Evolutionary conservation across 2,888 invertebrate species (phyloP).

Genomic region (Brachynemurus nebulosus): DNA sequence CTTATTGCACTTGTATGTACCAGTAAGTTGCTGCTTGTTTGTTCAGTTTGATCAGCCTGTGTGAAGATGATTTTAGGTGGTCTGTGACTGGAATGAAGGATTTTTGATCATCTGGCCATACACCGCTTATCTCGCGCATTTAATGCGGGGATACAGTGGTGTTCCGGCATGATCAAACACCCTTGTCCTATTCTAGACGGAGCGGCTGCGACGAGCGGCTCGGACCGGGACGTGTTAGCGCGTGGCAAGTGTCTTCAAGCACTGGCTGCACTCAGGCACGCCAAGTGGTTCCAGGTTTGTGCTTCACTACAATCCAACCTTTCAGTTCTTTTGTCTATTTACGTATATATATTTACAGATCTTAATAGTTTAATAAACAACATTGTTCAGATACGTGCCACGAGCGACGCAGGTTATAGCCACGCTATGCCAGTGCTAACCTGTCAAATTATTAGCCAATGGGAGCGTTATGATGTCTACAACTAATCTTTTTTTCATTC

Average conservation of each 20-base stretch:
- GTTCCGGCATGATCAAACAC: constrained; percentile 54
- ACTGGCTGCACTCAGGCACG: constrained; percentile 99
- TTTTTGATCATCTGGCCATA: constrained; percentile 50
- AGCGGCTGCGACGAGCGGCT: constrained; percentile 49
- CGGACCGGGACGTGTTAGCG: constrained; percentile 86
- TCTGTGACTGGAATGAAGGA: constrained; percentile 41
- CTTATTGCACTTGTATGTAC: constrained; percentile 12
- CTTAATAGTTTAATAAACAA: no score
- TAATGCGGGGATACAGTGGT: constrained; percentile 8
- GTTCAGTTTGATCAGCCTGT: constrained; percentile 23
- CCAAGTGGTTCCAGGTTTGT: constrained; percentile 99
- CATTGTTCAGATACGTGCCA: constrained; percentile 7
- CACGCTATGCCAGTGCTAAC: constrained; percentile 8
- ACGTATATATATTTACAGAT: background rate
- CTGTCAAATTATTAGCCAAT: no score
- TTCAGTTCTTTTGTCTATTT: constrained; percentile 1
- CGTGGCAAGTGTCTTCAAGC: constrained; percentile 99
- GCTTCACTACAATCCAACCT: constrained; percentile 28
- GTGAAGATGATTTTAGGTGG: constrained; percentile 33
- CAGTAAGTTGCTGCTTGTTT: constrained; percentile 7
- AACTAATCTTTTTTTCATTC: no score
- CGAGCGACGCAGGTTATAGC: constrained; percentile 7
- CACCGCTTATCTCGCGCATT: constrained; percentile 12
- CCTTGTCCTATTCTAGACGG: constrained; percentile 40
- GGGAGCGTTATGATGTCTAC: no score